phyloP scores from a whole-genome alignment of 23 tunicate genomes.

The Pegea sp. region DNA sequence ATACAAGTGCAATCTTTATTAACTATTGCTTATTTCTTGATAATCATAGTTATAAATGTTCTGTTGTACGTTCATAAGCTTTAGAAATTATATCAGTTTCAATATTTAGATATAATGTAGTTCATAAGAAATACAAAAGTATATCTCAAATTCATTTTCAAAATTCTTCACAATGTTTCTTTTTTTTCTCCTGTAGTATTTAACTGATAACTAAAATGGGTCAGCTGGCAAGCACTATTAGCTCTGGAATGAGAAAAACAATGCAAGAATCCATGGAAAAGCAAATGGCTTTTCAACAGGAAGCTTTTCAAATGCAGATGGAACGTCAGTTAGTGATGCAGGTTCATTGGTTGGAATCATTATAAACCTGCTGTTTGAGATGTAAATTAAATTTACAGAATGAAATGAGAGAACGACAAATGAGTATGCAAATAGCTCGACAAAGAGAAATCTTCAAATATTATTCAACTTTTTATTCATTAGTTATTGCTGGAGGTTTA shows the following conservation, averaged over 20 bases:
- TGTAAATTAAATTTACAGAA: too few relatives aligned
- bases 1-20: too few relatives aligned
- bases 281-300: slow-evolving; percentile 13
- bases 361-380: not conserved
- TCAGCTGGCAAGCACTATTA: slow-evolving; percentile 26
- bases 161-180: too few relatives aligned
- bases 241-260: slow-evolving; percentile 45
- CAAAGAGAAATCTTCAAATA: slow-evolving; percentile 50
- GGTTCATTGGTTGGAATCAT: slow-evolving; percentile 6
- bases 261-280: slow-evolving; percentile 81
- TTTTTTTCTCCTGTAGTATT: too few relatives aligned
- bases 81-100: too few relatives aligned
- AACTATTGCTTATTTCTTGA: too few relatives aligned
- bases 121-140: too few relatives aligned
- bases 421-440: slow-evolving; percentile 50
- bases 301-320: slow-evolving; percentile 34
- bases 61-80: too few relatives aligned
- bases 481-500: slow-evolving; percentile 22
- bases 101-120: too few relatives aligned
- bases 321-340: slow-evolving; percentile 67
- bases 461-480: slow-evolving; percentile 33
- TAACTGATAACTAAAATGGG: too few relatives aligned
- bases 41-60: too few relatives aligned
- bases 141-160: too few relatives aligned
- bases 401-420: slow-evolving; percentile 77